These are phyloP conservation scores for Pharmacophagus antenor DNA, from an alignment of 2,888 invertebrate genomes.

Conservation along the genomic window DNA sequence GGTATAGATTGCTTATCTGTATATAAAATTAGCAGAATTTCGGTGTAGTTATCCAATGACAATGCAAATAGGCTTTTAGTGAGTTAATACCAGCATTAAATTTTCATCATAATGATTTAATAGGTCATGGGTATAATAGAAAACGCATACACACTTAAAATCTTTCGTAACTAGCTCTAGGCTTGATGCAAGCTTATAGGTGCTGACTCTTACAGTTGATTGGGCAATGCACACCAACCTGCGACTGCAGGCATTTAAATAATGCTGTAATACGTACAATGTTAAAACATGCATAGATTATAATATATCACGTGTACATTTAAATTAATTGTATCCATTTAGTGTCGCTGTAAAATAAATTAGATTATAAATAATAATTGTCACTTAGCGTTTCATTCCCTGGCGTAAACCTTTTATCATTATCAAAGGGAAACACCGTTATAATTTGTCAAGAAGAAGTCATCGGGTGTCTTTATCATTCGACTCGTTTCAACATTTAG, in stretches of 20 bases:
- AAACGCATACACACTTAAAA: constrained; percentile 10
- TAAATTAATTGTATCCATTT: neutral
- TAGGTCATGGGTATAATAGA: constrained; percentile 14
- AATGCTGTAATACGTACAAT: constrained; percentile 15
- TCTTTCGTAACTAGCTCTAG: constrained; percentile 13
- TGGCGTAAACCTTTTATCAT: constrained; percentile 15
- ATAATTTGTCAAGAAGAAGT: neutral
- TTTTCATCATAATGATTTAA: constrained; percentile 3
- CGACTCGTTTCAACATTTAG: neutral
- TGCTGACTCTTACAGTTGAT: constrained; percentile 17
- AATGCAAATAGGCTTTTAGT: neutral
- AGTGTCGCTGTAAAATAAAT: constrained; percentile 6
- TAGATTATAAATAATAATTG: constrained; percentile 15
- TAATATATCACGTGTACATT: neutral
- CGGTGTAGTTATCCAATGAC: neutral
- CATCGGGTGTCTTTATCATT: neutral
- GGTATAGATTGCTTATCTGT: neutral
- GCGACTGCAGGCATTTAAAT: constrained; percentile 20
- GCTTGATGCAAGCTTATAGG: constrained; percentile 14
- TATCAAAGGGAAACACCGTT: neutral
- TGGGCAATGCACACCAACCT: constrained; percentile 23
- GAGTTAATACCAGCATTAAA: neutral
- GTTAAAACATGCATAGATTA: constrained; percentile 16
- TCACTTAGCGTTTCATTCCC: neutral
- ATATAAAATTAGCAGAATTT: too few species aligned